Conservation (phyloP, 2,888 invertebrate species). For the Gastrophysa polygoni region DNA sequence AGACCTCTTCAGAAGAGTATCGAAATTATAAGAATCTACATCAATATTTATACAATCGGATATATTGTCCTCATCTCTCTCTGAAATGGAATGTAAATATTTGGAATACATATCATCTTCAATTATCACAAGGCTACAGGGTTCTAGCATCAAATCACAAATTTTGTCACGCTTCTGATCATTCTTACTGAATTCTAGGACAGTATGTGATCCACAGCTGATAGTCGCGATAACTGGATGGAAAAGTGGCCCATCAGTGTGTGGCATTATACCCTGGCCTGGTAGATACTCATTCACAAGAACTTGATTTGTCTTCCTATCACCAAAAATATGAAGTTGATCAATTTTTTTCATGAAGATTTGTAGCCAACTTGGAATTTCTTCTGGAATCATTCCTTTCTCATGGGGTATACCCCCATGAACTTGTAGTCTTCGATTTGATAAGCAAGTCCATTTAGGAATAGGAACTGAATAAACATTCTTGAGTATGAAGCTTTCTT, state of each 20-base stretch:
- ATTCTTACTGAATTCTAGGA: conserved; percentile 81
- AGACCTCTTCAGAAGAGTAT: conserved; percentile 64
- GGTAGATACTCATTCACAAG: conserved; percentile 92
- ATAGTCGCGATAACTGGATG: conserved; percentile 92
- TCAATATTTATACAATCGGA: conserved; percentile 69
- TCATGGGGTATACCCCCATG: conserved; percentile 95
- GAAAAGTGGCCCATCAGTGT: conserved; percentile 94
- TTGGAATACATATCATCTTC: conserved; percentile 81
- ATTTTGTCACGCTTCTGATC: conserved; percentile 57
- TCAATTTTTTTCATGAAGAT: conserved; percentile 73
- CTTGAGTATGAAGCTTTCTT: conserved; percentile 73
- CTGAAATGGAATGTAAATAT: conserved; percentile 87
- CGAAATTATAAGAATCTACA: conserved; percentile 62
- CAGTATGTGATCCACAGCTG: conserved; percentile 86
- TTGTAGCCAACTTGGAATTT: conserved; percentile 85
- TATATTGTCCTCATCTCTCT: conserved; percentile 69
- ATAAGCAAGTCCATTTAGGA: conserved; percentile 95
- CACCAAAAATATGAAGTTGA: conserved; percentile 71
- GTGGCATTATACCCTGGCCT: conserved; percentile 97
- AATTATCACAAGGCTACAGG: conserved; percentile 85
- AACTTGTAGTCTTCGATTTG: conserved; percentile 92
- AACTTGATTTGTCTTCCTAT: conserved; percentile 86
- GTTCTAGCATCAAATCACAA: conserved; percentile 84
- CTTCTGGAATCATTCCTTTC: conserved; percentile 92
- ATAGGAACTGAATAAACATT: conserved; percentile 81